Percentiles rank a stretch among this genome's conserved stretches.
These are phyloP conservation scores for Hormiphora californensis DNA, from an alignment of 37 sponge, comb jelly and placozoan species.

Conservation along the genomic window DNA sequence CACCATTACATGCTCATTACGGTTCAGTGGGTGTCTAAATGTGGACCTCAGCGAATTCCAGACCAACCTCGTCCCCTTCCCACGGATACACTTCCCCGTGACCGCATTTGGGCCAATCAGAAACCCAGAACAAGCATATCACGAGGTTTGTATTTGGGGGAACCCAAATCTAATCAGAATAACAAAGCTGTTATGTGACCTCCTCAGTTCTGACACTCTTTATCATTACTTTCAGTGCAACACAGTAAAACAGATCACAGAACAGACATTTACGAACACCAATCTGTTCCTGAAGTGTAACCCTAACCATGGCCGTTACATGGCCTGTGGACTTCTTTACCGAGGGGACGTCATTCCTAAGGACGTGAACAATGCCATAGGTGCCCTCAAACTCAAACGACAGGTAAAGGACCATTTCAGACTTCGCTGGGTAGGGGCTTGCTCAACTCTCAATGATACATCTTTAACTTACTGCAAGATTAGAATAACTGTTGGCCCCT, in stretches of 20 bases:
- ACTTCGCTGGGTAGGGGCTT: too few species aligned
- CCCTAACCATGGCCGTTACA: conserved; percentile 34
- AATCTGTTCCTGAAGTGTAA: conserved; percentile 46
- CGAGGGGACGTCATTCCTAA: conserved; percentile 56
- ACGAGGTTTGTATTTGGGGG: too few species aligned
- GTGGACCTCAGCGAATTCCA: conserved; percentile 58
- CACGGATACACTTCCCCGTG: conserved; percentile 55
- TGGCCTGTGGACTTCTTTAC: conserved; percentile 57
- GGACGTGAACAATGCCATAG: conserved; percentile 46
- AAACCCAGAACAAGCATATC: background rate
- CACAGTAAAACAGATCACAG: conserved; percentile 50
- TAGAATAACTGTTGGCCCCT: too few species aligned
- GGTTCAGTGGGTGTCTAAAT: conserved; percentile 55
- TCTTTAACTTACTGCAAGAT: too few species aligned
- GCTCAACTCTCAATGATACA: too few species aligned
- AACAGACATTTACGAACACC: conserved; percentile 6
- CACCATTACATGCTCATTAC: conserved; percentile 53
- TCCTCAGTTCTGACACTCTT: too few species aligned
- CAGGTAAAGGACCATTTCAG: too few species aligned
- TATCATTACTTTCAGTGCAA: background rate
- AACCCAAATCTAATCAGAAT: too few species aligned
- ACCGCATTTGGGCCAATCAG: conserved; percentile 47
- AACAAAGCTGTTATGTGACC: too few species aligned
- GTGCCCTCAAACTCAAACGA: conserved; percentile 27
- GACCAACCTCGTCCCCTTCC: conserved; percentile 54